Evolutionary conservation across 2,113 vertebrate species (phyloP), one percentile per base, ranked within the genome.

Genomic region (Penelope pileata): DNA sequence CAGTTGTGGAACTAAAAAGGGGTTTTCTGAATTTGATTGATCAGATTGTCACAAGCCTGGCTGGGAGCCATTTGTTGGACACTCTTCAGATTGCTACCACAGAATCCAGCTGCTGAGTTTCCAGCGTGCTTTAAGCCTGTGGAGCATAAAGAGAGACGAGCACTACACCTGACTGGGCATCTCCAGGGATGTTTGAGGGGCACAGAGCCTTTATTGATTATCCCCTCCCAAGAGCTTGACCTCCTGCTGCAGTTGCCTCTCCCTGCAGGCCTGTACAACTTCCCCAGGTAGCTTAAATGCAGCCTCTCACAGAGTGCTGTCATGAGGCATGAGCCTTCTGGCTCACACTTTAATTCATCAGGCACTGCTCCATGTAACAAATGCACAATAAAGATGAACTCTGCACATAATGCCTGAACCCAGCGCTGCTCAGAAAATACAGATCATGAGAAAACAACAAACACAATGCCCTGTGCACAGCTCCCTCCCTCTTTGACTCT

Each of bases 31-130:
- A 81, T 94, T 36, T 96, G 93, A 96, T 76, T 90, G 96, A 93
- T 93, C 85, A 93, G 83, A 73, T 64, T 96, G 96, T 95, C 96
- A 93, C 86, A 93, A 95, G 91, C 10, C 66, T 96, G 95, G 94
- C 95, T 68, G 69, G 69, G 53, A 95, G 88, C 91, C 92, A 67
- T 84, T 88, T 81, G 51, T 94, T 95, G 95, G 95, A 82, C 73
- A 29, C 77, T 88, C 96, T 72, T 95, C 92, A 94, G 92, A 92
- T 92, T 95, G 85, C 83, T 93, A 66, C 79, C 0, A 16, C 73
- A 84, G 77, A 88, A 86, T 95, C 83, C 88, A 96, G 94, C 73
- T 94, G 92, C 91, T 79, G 83, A 86, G 40, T 60, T 95, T 92
- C 81, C 80, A 88, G 24, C 8, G 1, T 60, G 77, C 51, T 94